phyloP scores from a whole-genome alignment of 92 coral and sea anemone species.

The Pocillopora grandis region DNA sequence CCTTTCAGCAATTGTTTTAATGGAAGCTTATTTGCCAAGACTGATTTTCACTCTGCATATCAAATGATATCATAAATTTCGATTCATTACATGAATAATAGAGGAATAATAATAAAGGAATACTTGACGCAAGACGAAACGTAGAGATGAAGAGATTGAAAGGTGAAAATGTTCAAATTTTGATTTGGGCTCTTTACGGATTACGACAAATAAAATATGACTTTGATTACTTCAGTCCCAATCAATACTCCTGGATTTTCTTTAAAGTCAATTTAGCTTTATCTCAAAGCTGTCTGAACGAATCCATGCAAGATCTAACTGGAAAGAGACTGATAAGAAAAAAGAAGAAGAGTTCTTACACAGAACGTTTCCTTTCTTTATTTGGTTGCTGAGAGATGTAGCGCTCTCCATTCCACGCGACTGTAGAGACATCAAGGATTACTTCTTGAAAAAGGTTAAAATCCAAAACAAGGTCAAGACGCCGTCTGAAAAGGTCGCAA shows the following conservation, averaged over 20 bases:
- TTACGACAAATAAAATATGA: neutral
- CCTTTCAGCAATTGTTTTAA: too few relatives aligned
- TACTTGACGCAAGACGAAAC: neutral
- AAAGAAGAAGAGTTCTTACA: constrained; percentile 19
- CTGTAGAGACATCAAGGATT: constrained; percentile 26
- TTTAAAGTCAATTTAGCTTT: constrained; percentile 36
- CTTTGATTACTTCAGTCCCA: neutral
- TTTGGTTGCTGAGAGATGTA: constrained; percentile 55
- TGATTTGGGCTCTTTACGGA: neutral
- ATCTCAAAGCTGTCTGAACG: constrained; percentile 62
- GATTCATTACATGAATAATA: neutral
- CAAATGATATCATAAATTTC: too few relatives aligned
- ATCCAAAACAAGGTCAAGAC: neutral
- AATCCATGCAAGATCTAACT: constrained; percentile 43
- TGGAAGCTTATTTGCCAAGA: too few relatives aligned
- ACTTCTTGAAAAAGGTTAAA: constrained; percentile 33
- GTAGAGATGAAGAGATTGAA: neutral
- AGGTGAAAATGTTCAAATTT: neutral
- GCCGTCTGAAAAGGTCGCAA: neutral
- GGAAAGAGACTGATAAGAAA: neutral
- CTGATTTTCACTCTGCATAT: too few relatives aligned
- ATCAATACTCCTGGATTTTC: neutral
- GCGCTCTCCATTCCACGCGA: constrained; percentile 23
- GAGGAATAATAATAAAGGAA: neutral
- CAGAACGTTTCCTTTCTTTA: constrained; percentile 47